Percentiles rank a stretch among this genome's conserved stretches.
These are phyloP conservation scores for Thamnophis elegans DNA, from an alignment of 2,797 vertebrate genomes.

Conservation along the genomic window DNA sequence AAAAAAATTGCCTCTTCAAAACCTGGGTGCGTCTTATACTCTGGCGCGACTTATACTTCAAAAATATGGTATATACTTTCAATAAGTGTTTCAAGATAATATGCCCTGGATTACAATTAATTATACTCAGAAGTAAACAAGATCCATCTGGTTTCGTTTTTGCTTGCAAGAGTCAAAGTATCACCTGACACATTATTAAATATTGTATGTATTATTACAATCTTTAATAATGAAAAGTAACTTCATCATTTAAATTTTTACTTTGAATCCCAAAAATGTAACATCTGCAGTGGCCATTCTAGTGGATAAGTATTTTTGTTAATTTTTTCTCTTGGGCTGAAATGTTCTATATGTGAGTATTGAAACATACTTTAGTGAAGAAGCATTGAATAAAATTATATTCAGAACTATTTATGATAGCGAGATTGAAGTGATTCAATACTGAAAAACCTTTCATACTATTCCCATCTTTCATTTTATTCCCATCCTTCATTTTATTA, in stretches of 20 bases:
- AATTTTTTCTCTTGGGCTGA: constrained; percentile 4
- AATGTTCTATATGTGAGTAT: not conserved
- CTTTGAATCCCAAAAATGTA: not conserved
- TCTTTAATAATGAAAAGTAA: constrained; percentile 28
- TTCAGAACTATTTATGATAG: not conserved
- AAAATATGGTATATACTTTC: constrained; percentile 2
- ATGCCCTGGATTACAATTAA: constrained; percentile 6
- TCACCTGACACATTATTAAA: constrained; percentile 9
- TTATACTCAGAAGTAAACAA: constrained; percentile 1
- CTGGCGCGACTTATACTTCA: too few relatives aligned
- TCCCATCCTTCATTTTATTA: not conserved
- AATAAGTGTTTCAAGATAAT: constrained; percentile 44
- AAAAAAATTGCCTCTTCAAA: too few relatives aligned
- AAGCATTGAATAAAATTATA: not conserved
- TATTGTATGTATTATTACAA: constrained; percentile 1
- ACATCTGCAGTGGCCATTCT: not conserved
- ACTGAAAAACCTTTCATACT: not conserved
- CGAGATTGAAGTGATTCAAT: not conserved
- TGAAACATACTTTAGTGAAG: not conserved
- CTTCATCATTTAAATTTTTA: constrained; percentile 3
- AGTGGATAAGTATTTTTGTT: not conserved
- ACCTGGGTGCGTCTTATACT: too few relatives aligned
- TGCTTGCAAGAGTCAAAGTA: constrained; percentile 21
- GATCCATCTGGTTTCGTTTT: constrained; percentile 24
- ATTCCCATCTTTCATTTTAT: not conserved